Percentiles rank a stretch among this genome's conserved stretches.
Conservation (phyloP, 1,140 invertebrate genomes). For the Leptinotarsa defecta region DNA sequence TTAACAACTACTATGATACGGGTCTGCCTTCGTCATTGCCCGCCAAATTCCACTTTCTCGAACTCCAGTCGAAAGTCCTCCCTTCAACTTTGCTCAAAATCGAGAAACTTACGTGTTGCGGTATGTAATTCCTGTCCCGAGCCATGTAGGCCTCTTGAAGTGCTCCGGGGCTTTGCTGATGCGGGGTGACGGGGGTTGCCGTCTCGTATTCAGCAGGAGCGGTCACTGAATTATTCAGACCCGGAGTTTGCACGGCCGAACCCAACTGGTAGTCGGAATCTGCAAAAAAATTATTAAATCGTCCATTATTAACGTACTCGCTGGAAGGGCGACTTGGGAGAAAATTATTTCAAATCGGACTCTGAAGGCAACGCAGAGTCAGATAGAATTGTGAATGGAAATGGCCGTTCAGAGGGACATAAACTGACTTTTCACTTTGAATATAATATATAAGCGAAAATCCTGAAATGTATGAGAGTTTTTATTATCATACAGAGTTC, state of each 20-base stretch:
- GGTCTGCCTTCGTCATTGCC: not conserved
- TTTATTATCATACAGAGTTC: no score
- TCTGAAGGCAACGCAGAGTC: not conserved
- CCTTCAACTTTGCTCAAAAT: not conserved
- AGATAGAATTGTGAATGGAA: no score
- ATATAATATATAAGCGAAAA: no score
- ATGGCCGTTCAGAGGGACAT: no score
- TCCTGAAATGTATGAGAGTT: no score
- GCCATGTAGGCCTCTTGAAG: slow-evolving; percentile 53
- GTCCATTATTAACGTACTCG: slow-evolving; percentile 15
- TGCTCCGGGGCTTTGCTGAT: slow-evolving; percentile 44
- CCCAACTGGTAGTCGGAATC: slow-evolving; percentile 70
- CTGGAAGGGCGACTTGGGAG: not conserved
- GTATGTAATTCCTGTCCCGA: slow-evolving; percentile 49
- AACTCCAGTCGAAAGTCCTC: not conserved
- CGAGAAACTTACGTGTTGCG: slow-evolving; percentile 49
- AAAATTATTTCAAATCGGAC: not conserved
- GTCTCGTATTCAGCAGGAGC: slow-evolving; percentile 44
- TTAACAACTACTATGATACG: not conserved
- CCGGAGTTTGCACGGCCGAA: slow-evolving; percentile 63
- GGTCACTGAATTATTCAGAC: slow-evolving; percentile 54
- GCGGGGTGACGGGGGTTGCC: slow-evolving; percentile 26
- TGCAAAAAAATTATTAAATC: slow-evolving; percentile 51
- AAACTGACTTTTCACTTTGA: no score
- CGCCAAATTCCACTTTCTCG: not conserved